Conservation (phyloP, 2,888 invertebrate genomes). For the Anoplius nigerrimus region DNA sequence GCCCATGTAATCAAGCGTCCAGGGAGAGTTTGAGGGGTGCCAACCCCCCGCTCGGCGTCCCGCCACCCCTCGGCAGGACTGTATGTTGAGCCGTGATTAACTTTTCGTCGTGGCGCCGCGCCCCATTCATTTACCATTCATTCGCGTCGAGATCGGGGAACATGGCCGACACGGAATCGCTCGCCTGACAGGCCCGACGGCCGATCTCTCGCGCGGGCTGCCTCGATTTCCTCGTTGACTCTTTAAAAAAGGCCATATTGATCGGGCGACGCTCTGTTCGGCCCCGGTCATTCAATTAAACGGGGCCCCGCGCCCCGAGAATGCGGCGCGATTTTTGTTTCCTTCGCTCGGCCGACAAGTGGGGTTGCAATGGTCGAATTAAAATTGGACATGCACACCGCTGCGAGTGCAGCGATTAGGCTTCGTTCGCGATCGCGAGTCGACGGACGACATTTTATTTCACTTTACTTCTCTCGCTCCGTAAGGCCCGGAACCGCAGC, state of each 20-base stretch:
- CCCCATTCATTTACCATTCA: constrained; percentile 75
- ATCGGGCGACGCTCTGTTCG: no score
- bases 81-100: constrained; percentile 75
- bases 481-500: no score
- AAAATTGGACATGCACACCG: no score
- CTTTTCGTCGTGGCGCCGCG: constrained; percentile 72
- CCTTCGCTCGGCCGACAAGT: no score
- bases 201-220: neutral
- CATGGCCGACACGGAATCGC: neutral
- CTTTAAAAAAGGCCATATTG: neutral
- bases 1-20: constrained; percentile 75
- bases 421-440: no score
- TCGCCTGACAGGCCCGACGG: neutral
- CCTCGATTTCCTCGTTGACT: neutral
- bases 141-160: constrained; percentile 61
- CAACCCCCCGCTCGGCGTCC: constrained; percentile 37
- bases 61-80: constrained; percentile 52
- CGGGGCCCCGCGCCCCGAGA: no score
- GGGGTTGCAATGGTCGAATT: no score
- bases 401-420: no score
- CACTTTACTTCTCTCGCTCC: no score
- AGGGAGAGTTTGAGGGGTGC: constrained; percentile 46
- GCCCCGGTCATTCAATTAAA: no score
- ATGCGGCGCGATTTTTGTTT: no score
- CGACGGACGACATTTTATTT: no score